Conservation (phyloP, 2,888 invertebrate genomes). For the Eupeodes latifasciatus region DNA sequence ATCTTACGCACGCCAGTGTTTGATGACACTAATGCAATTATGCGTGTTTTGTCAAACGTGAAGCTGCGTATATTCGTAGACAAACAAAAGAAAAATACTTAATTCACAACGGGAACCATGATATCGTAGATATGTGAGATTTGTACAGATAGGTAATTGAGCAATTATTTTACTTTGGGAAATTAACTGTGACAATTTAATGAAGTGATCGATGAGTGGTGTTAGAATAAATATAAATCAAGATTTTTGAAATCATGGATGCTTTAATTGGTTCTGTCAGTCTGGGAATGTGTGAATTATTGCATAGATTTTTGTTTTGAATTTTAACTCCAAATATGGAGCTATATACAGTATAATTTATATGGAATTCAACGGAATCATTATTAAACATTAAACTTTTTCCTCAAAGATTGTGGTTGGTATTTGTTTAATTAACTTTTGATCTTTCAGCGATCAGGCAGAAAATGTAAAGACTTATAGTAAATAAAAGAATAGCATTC, state of each 20-base stretch:
- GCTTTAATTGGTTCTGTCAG: not conserved
- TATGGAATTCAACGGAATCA: constrained; percentile 11
- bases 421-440: constrained; percentile 31
- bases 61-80: constrained; percentile 13
- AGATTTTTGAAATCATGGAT: not conserved
- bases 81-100: not conserved
- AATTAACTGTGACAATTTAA: constrained; percentile 38
- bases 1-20: constrained; percentile 2
- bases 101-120: no score
- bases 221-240: not conserved
- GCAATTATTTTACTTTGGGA: constrained; percentile 10
- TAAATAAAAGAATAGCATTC: constrained; percentile 22
- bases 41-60: constrained; percentile 28
- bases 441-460: constrained; percentile 24
- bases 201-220: not conserved
- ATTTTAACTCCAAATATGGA: constrained; percentile 20
- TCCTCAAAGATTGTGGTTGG: not conserved
- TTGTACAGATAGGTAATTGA: constrained; percentile 18
- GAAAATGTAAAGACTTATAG: not conserved
- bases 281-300: not conserved
- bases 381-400: not conserved
- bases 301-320: not conserved
- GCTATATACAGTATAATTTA: not conserved
- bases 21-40: constrained; percentile 24
- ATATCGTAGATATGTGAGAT: no score